phyloP scores from a whole-genome alignment of 2,113 vertebrate genomes.

The Perca fluviatilis region DNA sequence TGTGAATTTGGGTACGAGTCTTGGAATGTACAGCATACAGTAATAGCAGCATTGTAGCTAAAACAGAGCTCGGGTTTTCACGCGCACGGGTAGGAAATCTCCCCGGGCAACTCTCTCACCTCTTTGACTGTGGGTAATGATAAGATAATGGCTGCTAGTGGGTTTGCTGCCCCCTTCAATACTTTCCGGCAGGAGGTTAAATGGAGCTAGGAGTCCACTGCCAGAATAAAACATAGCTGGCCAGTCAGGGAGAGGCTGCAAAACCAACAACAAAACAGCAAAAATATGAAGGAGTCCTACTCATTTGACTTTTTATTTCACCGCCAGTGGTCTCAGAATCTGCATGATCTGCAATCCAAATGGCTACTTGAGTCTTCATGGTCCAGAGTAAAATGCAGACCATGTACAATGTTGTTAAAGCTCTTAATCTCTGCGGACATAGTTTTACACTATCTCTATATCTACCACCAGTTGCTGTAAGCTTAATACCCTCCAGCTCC shows the following conservation, averaged over 20 bases:
- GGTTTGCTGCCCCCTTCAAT: constrained; percentile 40
- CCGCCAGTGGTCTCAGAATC: neutral
- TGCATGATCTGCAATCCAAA: neutral
- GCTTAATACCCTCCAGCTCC: neutral
- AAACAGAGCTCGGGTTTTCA: constrained; percentile 27
- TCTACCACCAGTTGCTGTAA: neutral
- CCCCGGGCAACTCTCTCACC: constrained; percentile 20
- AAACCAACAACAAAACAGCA: constrained; percentile 4
- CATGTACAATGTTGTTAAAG: neutral
- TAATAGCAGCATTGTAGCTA: constrained; percentile 12
- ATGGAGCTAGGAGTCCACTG: constrained; percentile 26
- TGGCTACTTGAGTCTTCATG: neutral
- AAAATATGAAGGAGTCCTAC: neutral
- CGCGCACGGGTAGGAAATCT: constrained; percentile 13
- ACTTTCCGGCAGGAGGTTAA: constrained; percentile 49
- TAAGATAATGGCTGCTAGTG: constrained; percentile 50
- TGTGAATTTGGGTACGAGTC: constrained; percentile 4
- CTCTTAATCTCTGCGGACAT: constrained; percentile 23
- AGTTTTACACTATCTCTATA: neutral
- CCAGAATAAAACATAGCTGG: constrained; percentile 7
- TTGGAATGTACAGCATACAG: neutral
- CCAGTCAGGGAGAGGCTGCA: neutral
- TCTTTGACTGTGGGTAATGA: constrained; percentile 42
- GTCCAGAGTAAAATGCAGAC: neutral
- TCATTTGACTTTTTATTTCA: neutral